These are phyloP conservation scores for Patella caerulea DNA, from an alignment of 2,888 invertebrate genomes.

Conservation along the genomic window DNA sequence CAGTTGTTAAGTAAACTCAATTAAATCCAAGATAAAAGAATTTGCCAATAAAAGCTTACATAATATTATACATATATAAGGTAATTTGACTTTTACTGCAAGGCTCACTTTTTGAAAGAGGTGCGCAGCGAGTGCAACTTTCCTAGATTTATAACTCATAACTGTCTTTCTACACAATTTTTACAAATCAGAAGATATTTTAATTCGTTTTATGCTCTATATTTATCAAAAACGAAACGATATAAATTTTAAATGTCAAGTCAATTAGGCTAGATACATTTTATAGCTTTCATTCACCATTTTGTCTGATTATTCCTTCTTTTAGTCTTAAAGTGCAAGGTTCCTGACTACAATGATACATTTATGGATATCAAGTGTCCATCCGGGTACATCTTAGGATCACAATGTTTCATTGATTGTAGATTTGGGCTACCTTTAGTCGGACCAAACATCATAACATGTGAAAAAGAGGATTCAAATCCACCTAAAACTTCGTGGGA, in stretches of 20 bases:
- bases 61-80: too few species aligned
- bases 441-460: slow-evolving; percentile 1
- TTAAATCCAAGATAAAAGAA: not conserved
- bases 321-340: not conserved
- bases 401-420: slow-evolving; percentile 19
- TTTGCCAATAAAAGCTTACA: not conserved
- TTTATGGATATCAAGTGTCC: slow-evolving; percentile 7
- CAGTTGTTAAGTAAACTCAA: too few species aligned
- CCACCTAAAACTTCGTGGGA: not conserved
- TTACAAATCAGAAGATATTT: not conserved
- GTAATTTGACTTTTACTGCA: too few species aligned
- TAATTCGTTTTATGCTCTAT: not conserved
- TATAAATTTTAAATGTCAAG: too few species aligned
- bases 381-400: slow-evolving; percentile 13
- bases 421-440: slow-evolving; percentile 14
- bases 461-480: slow-evolving; percentile 3
- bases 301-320: not conserved
- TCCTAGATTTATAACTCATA: too few species aligned
- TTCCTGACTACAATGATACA: not conserved
- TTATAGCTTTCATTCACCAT: too few species aligned
- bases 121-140: too few species aligned
- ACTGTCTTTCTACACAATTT: not conserved
- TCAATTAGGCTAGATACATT: too few species aligned
- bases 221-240: not conserved
- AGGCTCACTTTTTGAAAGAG: too few species aligned